Percentiles rank a stretch among this genome's conserved stretches.
phyloP scores from a whole-genome alignment of 2,113 vertebrate genomes.

The Siniperca chuatsi region DNA sequence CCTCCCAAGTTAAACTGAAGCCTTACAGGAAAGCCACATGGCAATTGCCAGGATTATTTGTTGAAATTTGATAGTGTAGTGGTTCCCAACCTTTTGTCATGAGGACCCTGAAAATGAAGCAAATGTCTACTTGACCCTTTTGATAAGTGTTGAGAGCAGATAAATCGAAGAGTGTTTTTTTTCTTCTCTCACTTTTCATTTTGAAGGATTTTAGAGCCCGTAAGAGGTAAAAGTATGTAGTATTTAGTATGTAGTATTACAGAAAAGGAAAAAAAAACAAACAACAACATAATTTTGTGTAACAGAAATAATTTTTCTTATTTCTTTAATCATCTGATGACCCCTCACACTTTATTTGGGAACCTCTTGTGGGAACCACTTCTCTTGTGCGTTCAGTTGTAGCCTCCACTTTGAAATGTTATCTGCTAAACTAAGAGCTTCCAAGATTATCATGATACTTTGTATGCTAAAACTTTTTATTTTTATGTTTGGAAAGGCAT shows the following conservation, averaged over 20 bases:
- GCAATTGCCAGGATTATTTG: background rate
- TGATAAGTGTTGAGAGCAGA: background rate
- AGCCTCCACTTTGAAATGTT: background rate
- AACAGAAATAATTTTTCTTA: background rate
- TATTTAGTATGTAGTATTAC: no score
- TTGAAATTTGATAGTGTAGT: background rate
- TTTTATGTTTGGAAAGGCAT: background rate
- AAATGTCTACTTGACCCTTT: background rate
- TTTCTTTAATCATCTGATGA: background rate
- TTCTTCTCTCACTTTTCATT: background rate
- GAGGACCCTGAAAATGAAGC: background rate
- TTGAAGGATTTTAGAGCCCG: background rate
- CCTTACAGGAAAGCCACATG: conserved; percentile 70
- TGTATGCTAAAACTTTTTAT: background rate
- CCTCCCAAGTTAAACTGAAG: conserved; percentile 83
- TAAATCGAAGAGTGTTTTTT: background rate
- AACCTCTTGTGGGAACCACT: background rate
- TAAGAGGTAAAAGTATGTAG: background rate
- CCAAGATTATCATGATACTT: background rate
- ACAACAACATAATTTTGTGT: background rate
- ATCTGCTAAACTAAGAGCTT: background rate
- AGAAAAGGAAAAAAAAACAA: background rate
- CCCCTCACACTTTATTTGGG: background rate
- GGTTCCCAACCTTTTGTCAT: background rate
- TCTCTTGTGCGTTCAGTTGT: background rate